phyloP scores from a whole-genome alignment of 2,888 invertebrate species.

The Mythimna ferrago region DNA sequence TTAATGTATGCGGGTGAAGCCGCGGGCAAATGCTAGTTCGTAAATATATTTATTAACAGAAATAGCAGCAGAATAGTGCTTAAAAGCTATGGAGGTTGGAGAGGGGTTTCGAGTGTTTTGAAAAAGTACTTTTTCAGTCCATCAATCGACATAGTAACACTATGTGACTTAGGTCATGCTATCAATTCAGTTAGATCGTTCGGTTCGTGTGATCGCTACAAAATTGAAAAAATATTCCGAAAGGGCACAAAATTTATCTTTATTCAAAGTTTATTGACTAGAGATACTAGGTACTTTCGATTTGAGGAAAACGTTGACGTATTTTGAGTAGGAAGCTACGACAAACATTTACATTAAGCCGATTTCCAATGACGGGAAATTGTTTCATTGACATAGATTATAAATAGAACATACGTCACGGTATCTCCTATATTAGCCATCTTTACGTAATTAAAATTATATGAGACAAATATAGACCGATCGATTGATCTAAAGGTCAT shows the following conservation, averaged over 20 bases:
- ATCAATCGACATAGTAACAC: not conserved
- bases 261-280: not conserved
- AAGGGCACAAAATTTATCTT: not conserved
- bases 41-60: no score
- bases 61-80: no score
- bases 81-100: no score
- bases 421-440: not conserved
- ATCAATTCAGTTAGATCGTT: no score
- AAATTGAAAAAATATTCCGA: not conserved
- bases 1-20: no score
- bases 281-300: not conserved
- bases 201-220: not conserved
- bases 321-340: not conserved
- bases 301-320: not conserved
- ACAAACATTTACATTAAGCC: not conserved
- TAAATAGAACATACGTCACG: not conserved
- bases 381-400: conserved; percentile 12
- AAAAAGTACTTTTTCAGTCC: not conserved
- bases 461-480: conserved; percentile 18
- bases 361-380: not conserved
- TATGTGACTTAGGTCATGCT: no score
- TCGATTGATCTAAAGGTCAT: conserved; percentile 33
- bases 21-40: no score
- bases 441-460: conserved; percentile 23
- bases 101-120: no score